Evolutionary conservation across 1,140 invertebrate species (phyloP).

Genomic region (Lordiphosa clarofinis): DNA sequence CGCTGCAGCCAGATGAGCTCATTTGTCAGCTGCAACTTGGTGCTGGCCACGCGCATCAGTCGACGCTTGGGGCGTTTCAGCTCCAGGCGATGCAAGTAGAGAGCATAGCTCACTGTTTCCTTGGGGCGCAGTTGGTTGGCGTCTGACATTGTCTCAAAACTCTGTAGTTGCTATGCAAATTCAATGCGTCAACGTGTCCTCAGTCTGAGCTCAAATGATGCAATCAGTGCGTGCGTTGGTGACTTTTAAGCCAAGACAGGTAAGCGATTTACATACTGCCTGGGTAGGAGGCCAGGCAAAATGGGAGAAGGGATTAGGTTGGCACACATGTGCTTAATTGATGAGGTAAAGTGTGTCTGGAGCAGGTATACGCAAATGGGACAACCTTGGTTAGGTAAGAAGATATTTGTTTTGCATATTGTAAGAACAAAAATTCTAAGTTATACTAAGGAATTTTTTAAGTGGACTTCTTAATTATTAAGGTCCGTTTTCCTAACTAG

Average conservation of each 20-base stretch:
- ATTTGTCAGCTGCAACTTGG: conserved; percentile 57
- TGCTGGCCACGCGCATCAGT: conserved; percentile 45
- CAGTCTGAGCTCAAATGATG: conserved; percentile 48
- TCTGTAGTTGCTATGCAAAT: conserved; percentile 17
- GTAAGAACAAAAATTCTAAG: too few species aligned
- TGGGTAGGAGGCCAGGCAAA: conserved; percentile 3
- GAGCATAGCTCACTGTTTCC: conserved; percentile 49
- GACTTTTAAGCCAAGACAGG: conserved; percentile 47
- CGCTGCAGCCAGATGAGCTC: conserved; percentile 44
- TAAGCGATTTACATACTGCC: conserved; percentile 18
- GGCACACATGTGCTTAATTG: neutral
- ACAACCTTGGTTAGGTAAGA: too few species aligned
- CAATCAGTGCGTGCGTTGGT: conserved; percentile 37
- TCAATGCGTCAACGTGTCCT: conserved; percentile 23
- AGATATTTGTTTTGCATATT: too few species aligned
- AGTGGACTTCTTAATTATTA: too few species aligned
- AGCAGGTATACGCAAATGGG: too few species aligned
- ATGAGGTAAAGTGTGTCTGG: too few species aligned
- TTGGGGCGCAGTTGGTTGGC: neutral
- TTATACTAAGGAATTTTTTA: too few species aligned
- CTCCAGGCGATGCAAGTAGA: conserved; percentile 51
- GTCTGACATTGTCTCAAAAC: conserved; percentile 26
- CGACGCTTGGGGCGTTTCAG: conserved; percentile 43
- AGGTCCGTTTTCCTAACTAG: too few species aligned
- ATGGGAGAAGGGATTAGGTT: neutral